Conservation (phyloP, 2,888 invertebrate genomes). For the Opisthograptis luteolata region DNA sequence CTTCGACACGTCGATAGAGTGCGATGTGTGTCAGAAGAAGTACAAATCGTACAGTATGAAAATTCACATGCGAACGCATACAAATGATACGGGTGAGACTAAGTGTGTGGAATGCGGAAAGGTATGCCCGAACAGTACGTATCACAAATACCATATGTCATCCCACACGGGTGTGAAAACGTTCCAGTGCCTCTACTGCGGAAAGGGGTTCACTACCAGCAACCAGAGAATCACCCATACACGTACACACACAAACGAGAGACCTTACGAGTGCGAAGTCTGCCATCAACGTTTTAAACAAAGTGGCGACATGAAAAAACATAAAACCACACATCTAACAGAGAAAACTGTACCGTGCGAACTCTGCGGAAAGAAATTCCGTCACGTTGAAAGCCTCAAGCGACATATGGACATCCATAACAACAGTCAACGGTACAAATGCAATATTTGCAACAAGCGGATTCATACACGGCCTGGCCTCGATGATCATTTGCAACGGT, state of each 20-base stretch:
- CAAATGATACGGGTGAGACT: not conserved
- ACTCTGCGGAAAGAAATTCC: constrained; percentile 39
- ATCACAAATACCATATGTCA: constrained; percentile 37
- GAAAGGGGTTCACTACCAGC: constrained; percentile 35
- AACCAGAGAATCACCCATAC: constrained; percentile 31
- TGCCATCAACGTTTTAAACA: constrained; percentile 34
- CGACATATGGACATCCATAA: constrained; percentile 39
- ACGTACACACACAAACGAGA: constrained; percentile 36
- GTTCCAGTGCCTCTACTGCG: constrained; percentile 50
- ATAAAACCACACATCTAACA: constrained; percentile 30
- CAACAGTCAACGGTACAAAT: constrained; percentile 30
- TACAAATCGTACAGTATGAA: not conserved
- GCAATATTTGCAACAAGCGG: constrained; percentile 27
- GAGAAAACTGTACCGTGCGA: constrained; percentile 36
- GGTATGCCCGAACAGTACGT: not conserved
- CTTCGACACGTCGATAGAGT: constrained; percentile 29
- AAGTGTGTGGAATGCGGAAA: constrained; percentile 17
- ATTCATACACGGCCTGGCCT: not conserved
- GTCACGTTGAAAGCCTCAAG: constrained; percentile 13
- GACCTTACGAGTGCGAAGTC: constrained; percentile 28
- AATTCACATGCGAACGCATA: constrained; percentile 2
- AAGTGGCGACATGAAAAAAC: constrained; percentile 13
- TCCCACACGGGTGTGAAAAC: constrained; percentile 45
- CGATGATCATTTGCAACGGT: not conserved
- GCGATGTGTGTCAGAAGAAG: constrained; percentile 12